A percentile compares a stretch with the other conserved stretches of the same genome.
Evolutionary conservation across 1,140 invertebrate species (phyloP).

Genomic region (Drosophila ironensis): DNA sequence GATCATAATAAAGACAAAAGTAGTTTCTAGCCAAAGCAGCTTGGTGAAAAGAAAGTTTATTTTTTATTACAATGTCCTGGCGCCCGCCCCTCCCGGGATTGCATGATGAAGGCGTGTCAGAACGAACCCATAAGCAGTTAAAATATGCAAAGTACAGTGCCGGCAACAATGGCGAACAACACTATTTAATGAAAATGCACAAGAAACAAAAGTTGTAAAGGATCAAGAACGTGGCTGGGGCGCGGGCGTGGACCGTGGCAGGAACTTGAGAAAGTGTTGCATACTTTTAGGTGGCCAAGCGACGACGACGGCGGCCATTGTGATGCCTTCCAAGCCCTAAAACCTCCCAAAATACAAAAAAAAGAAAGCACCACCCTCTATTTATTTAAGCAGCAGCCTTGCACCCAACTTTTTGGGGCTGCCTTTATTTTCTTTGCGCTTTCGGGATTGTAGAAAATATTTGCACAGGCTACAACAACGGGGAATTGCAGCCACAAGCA

Average conservation of each 20-base stretch:
- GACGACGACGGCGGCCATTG: conserved; percentile 28
- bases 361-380: conserved; percentile 19
- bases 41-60: conserved; percentile 43
- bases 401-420: conserved; percentile 42
- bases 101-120: conserved; percentile 7
- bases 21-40: conserved; percentile 38
- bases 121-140: conserved; percentile 48
- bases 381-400: conserved; percentile 61
- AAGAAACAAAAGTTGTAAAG: conserved; percentile 49
- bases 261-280: conserved; percentile 67
- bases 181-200: conserved; percentile 72
- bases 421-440: conserved; percentile 57
- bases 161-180: conserved; percentile 43
- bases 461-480: conserved; percentile 42
- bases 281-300: conserved; percentile 56
- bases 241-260: not conserved
- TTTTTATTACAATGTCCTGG: conserved; percentile 68
- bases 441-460: conserved; percentile 59
- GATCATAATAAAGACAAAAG: conserved; percentile 57
- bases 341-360: too few relatives aligned
- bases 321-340: conserved; percentile 19
- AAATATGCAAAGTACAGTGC: conserved; percentile 67
- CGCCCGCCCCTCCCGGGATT: not conserved
- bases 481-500: conserved; percentile 49
- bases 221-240: conserved; percentile 6